These are phyloP conservation scores for Bombyx mori DNA, from an alignment of 1,140 invertebrate species.

Conservation along the genomic window DNA sequence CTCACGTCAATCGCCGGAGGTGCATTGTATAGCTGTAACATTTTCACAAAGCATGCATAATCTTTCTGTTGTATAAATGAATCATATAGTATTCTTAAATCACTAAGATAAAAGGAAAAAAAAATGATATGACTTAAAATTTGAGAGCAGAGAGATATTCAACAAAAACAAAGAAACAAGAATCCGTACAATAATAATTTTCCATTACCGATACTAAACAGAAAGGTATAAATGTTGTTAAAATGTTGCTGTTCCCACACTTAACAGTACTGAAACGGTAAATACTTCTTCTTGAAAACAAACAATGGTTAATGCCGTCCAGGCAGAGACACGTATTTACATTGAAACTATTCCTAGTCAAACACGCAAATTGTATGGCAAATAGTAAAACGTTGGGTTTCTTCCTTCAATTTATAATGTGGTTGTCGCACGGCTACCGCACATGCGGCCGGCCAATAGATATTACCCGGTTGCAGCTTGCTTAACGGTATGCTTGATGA, in stretches of 20 bases:
- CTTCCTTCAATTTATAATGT: slow-evolving; percentile 38
- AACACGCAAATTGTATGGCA: slow-evolving; percentile 57
- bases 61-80: background rate
- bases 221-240: no score
- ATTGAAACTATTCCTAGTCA: slow-evolving; percentile 49
- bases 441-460: slow-evolving; percentile 32
- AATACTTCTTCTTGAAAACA: slow-evolving; percentile 10
- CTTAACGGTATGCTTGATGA: slow-evolving; percentile 54
- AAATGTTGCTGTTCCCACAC: no score
- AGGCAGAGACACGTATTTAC: slow-evolving; percentile 27
- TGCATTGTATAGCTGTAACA: background rate
- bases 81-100: no score
- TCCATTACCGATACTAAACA: no score
- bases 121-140: no score
- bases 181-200: no score
- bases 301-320: slow-evolving; percentile 17
- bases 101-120: no score
- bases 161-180: no score
- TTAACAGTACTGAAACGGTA: no score
- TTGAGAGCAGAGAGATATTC: no score
- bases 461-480: slow-evolving; percentile 39
- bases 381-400: slow-evolving; percentile 40
- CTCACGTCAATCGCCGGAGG: slow-evolving; percentile 12
- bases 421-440: slow-evolving; percentile 26
- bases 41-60: slow-evolving; percentile 1